Base-by-base conservation (phyloP, 2,888 invertebrate species). In the Scaeva pyrastri region DNA sequence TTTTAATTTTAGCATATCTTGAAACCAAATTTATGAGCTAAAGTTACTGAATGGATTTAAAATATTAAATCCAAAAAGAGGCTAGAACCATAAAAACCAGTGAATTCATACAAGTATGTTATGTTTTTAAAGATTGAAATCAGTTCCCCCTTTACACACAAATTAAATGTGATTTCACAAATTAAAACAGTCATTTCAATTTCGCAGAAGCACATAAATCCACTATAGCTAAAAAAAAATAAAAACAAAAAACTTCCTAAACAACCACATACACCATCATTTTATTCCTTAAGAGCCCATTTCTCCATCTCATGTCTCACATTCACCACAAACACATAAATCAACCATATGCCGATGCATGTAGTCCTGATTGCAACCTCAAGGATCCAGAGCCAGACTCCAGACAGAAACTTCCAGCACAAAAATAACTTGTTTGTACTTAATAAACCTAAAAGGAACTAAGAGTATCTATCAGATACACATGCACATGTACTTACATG, bases 281-380 rank as follows among this genome's bases (percentile, higher is more conserved):
- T 55, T 56, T 31, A 31, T 31, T 56, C 31, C 10, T 16, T 4
- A 16, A 16, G 16, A 31, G n/a, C 16, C 26, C n/a, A 56, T 56
- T 56, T 56, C 5, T 55, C 55, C 16, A 31, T 56, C 11, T 55
- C 16, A 56, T 56, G 56, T 56, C 56, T 55, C 10, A 55, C 8
- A 31, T 56, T 31, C 10, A 56, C 56, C 31, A 26, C 56, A 56
- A 56, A 31, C 56, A 56, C n/a, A 56, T 56, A 2, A 55, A 55
- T 55, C 55, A 31, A 31, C 56, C 16, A 31, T n/a, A 56, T 31
- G 14, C 31, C 56, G 31, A 31, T 56, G 11, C 16, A 31, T 56
- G 11, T 4, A 16, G 16, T 5, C n/a, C 5, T n/a, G 56, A 56
- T 31, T 16, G 31, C 10, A 52, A 56, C 56, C 56, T 56, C 56